phyloP scores from a whole-genome alignment of 92 coral and sea anemone species.

The Bergia puertoricense region DNA sequence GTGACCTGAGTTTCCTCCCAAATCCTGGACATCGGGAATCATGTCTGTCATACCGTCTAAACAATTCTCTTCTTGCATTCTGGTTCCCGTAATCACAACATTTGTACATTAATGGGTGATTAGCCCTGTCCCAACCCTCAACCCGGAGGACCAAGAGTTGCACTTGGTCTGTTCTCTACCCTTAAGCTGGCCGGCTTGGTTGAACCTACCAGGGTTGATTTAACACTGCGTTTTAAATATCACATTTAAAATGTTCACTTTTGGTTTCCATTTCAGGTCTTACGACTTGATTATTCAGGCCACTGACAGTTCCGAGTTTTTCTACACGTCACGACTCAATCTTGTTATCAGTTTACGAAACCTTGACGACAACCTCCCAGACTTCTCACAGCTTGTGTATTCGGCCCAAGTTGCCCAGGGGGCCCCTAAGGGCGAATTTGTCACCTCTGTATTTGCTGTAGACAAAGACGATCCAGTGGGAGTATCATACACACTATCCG shows the following conservation, averaged over 20 bases:
- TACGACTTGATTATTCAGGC: conserved; percentile 76
- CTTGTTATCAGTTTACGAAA: conserved; percentile 60
- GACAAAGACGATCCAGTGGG: conserved; percentile 57
- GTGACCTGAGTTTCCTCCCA: no score
- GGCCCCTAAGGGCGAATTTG: conserved; percentile 65
- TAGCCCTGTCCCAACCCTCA: no score
- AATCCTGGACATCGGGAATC: no score
- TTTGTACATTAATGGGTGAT: no score
- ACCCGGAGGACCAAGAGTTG: no score
- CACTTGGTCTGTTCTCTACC: no score
- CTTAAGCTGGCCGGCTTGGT: no score
- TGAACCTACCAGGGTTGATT: no score
- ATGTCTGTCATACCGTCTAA: no score
- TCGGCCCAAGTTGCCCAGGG: conserved; percentile 69
- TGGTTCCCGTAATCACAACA: no score
- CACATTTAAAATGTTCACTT: background rate
- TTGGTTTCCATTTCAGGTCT: conserved; percentile 5
- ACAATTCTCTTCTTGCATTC: no score
- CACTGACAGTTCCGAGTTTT: conserved; percentile 68
- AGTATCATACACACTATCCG: conserved; percentile 50
- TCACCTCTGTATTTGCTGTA: conserved; percentile 66
- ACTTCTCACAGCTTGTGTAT: conserved; percentile 77
- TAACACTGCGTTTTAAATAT: no score
- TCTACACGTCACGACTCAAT: conserved; percentile 63
- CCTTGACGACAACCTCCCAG: conserved; percentile 71